Percentiles rank a stretch among this genome's conserved stretches.
phyloP scores from a whole-genome alignment of 2,888 invertebrate species.

The Nysson spinosus region DNA sequence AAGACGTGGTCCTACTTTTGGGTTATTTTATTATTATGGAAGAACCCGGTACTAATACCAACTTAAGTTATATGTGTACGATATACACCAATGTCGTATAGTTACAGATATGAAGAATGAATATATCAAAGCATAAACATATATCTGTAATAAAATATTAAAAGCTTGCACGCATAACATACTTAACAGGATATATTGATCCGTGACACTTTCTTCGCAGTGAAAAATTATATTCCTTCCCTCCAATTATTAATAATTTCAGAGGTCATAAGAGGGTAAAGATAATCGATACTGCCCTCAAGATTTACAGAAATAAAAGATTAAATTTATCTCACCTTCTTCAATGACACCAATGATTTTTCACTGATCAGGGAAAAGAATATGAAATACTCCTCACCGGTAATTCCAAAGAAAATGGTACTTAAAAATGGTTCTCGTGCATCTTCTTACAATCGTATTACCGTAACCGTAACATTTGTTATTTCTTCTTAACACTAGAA shows the following conservation, averaged over 20 bases:
- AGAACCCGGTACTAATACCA: too few species aligned
- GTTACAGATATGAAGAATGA: background rate
- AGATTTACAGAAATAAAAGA: constrained; percentile 18
- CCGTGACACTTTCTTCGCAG: background rate
- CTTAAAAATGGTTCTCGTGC: too few species aligned
- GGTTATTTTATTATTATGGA: too few species aligned
- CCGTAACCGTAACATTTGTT: too few species aligned
- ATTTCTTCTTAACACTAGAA: too few species aligned
- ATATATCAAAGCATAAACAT: background rate
- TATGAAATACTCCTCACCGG: too few species aligned
- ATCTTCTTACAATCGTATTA: too few species aligned
- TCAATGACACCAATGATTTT: too few species aligned
- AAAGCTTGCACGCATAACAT: background rate
- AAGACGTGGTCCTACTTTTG: too few species aligned
- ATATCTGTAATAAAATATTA: background rate
- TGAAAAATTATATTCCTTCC: constrained; percentile 3
- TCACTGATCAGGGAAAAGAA: too few species aligned
- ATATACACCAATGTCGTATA: background rate
- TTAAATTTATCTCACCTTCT: constrained; percentile 17
- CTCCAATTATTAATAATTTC: constrained; percentile 30
- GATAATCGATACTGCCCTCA: constrained; percentile 13
- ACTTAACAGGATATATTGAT: background rate
- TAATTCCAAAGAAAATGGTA: too few species aligned
- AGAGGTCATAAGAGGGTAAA: background rate
- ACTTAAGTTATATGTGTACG: too few species aligned